Percentiles rank a stretch among this genome's conserved stretches.
phyloP scores from a whole-genome alignment of 2,113 vertebrate genomes.

The Drymodes brunneopygia region DNA sequence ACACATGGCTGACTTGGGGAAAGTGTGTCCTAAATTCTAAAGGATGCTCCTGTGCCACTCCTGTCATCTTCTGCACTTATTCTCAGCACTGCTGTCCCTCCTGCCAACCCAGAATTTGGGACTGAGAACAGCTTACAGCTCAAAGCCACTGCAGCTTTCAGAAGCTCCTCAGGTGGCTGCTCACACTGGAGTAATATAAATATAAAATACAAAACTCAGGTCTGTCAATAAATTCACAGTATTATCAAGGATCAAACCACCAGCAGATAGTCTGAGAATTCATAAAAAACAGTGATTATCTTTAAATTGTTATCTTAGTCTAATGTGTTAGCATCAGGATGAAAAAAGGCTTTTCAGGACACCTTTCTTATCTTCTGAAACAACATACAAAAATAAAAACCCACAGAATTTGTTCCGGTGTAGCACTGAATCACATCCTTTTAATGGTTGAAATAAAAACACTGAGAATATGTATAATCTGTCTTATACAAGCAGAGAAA shows the following conservation, averaged over 20 bases:
- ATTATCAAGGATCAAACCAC: background rate
- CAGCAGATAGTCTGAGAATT: background rate
- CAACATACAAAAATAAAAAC: background rate
- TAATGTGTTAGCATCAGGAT: background rate
- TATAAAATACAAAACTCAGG: background rate
- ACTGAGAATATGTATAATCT: background rate
- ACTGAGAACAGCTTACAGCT: background rate
- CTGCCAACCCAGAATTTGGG: background rate
- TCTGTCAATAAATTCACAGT: background rate
- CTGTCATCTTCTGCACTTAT: background rate
- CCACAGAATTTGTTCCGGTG: background rate
- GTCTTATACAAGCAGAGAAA: background rate
- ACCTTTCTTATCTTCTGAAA: background rate
- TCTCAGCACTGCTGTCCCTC: background rate
- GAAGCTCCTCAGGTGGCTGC: background rate
- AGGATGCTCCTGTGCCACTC: background rate
- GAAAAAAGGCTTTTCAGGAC: conserved; percentile 18
- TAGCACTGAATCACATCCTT: background rate
- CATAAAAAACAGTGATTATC: background rate
- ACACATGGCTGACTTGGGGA: background rate
- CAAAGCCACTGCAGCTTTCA: background rate
- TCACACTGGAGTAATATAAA: background rate
- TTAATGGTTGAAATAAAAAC: background rate
- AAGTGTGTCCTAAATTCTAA: background rate
- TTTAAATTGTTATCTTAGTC: background rate